Conservation (phyloP, 2,113 vertebrate species). For the Poeciliopsis prolifica region DNA sequence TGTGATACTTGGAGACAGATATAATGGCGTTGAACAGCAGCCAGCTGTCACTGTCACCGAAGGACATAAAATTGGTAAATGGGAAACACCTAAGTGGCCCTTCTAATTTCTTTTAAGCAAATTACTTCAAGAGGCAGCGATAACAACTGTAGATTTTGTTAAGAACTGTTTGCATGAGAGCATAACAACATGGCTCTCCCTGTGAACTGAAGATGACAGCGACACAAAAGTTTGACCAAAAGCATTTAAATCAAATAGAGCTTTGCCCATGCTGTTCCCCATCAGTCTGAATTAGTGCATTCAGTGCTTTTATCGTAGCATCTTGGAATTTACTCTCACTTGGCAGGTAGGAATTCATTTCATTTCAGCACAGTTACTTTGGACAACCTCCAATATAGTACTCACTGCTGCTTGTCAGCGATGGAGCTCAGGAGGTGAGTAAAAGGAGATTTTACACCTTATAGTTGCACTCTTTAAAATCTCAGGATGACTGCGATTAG, state of each 20-base stretch:
- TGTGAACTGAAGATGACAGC: not conserved
- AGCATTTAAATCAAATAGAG: constrained; percentile 2
- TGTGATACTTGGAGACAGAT: constrained; percentile 43
- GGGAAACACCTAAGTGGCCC: constrained; percentile 29
- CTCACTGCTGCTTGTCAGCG: not conserved
- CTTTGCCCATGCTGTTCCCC: not conserved
- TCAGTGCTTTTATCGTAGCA: not conserved
- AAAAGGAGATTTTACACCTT: not conserved
- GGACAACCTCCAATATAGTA: constrained; percentile 15
- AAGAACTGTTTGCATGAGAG: constrained; percentile 8
- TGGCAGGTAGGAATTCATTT: constrained; percentile 8
- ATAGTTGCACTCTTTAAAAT: not conserved
- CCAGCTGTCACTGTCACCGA: constrained; percentile 35
- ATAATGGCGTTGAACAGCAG: constrained; percentile 53
- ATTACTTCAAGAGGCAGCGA: constrained; percentile 4
- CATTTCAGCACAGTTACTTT: not conserved
- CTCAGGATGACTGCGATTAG: not conserved
- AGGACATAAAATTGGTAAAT: constrained; percentile 15
- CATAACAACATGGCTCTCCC: not conserved
- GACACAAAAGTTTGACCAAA: not conserved
- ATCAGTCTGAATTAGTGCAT: not conserved
- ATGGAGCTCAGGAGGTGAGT: not conserved
- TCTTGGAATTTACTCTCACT: constrained; percentile 8
- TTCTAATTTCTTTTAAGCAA: constrained; percentile 4
- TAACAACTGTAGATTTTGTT: not conserved